Percentiles rank a stretch among this genome's conserved stretches.
phyloP scores from a whole-genome alignment of 2,113 vertebrate species.

The Cheirogaleus medius region DNA sequence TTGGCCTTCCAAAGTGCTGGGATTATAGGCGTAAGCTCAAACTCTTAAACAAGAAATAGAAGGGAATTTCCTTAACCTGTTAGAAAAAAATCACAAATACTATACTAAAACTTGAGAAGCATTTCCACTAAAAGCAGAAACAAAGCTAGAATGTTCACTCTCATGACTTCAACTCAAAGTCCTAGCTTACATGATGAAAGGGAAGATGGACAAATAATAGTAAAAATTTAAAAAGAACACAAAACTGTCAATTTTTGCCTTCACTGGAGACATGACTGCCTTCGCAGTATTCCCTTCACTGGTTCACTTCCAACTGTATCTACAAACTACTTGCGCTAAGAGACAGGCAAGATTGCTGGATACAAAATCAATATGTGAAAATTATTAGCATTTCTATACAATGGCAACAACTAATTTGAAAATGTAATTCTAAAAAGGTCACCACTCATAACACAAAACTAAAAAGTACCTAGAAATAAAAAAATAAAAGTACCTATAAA shows the following conservation, averaged over 20 bases:
- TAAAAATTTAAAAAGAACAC: neutral
- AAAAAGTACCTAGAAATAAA: neutral
- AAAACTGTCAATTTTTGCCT: neutral
- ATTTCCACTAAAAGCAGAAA: neutral
- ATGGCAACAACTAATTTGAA: neutral
- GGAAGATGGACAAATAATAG: neutral
- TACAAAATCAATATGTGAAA: neutral
- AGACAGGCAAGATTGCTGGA: neutral
- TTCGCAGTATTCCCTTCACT: neutral
- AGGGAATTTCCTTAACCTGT: neutral
- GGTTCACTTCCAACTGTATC: neutral
- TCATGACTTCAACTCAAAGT: neutral
- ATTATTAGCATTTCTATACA: neutral
- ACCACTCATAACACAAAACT: neutral
- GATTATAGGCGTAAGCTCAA: too few relatives aligned
- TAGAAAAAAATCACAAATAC: conserved; percentile 10
- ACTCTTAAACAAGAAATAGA: neutral
- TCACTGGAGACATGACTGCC: neutral
- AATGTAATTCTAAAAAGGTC: conserved; percentile 19
- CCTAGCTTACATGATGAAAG: neutral
- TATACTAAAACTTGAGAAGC: neutral
- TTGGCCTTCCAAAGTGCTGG: too few relatives aligned
- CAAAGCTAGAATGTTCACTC: neutral
- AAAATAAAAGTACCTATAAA: neutral
- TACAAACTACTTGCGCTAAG: neutral